Evolutionary conservation across 2,888 invertebrate genomes (phyloP), one percentile per base, ranked within the genome.

Genomic region (Drosophila austrosaltans): DNA sequence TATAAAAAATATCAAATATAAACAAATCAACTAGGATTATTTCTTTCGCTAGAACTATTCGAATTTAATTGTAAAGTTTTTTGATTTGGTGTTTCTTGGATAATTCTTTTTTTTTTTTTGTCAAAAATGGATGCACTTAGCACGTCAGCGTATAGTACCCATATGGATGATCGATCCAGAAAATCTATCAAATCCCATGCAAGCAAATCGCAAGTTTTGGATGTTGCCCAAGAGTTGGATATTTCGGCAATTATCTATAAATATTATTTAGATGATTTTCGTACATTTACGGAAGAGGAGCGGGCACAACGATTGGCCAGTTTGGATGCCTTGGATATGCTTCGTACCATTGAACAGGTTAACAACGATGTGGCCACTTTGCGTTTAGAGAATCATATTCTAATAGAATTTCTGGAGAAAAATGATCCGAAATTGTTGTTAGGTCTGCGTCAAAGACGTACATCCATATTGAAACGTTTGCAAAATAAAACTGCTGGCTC

Each of bases 351-450:
- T 2, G 81, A 90, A 53, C 81, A 81, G 61, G 64, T 91, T 5
- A 87, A 90, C 64, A 83, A 75, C 28, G 89, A 91, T 64, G 60
- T 90, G 44, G 82, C 81, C 16, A 78, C 78, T 10, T 68, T 81
- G 0, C 84, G 87, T 61, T 78, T 92, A 6, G 92, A 92, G 82
- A 92, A 91, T 65, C 73, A 87, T 36, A 77, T 91, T 8, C 76
- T 92, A 20, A 81, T 78, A 0, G 91, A 91, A 69, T 92, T 91
- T 66, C 72, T 92, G 0, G 82, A 92, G 62, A 91, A 90, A 63
- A 91, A 91, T 58, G 91, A 91, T 78, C 90, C 91, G 2, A 91
- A 90, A 72, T 65, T 92, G 1, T 81, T 92, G 48, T 60, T 90
- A 32, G 92, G 91, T 0, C 54, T 92, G 25, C 81, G 89, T 2